Evolutionary conservation across 2,113 vertebrate species (phyloP).

Genomic region (Misgurnus anguillicaudatus): DNA sequence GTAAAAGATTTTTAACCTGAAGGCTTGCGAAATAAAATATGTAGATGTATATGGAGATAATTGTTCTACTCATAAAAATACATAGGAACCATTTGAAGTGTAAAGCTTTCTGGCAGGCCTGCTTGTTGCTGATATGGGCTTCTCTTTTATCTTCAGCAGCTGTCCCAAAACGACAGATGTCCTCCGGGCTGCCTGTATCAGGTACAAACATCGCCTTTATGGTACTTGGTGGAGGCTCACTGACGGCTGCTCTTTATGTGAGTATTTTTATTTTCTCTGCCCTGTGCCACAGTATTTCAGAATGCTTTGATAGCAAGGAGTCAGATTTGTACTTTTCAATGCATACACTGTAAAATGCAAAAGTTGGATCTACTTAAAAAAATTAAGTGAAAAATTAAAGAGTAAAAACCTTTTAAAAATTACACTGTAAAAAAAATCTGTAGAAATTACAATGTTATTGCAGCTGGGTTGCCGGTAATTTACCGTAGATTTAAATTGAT

Average conservation of each 20-base stretch:
- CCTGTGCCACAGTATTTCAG: not conserved
- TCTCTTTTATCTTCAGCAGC: constrained; percentile 52
- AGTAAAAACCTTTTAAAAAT: too few species aligned
- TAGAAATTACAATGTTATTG: too few species aligned
- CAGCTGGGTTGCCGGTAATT: too few species aligned
- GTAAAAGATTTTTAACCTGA: too few species aligned
- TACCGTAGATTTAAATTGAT: too few species aligned
- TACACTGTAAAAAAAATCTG: too few species aligned
- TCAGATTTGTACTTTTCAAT: not conserved
- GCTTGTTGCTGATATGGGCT: not conserved
- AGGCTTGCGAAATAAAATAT: too few species aligned
- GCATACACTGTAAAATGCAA: too few species aligned
- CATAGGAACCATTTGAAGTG: too few species aligned
- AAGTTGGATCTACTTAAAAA: too few species aligned
- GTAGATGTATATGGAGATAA: not conserved
- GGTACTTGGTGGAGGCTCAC: constrained; percentile 80
- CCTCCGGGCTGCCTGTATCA: constrained; percentile 78
- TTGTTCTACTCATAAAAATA: not conserved
- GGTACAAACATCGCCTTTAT: constrained; percentile 77
- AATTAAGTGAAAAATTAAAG: too few species aligned
- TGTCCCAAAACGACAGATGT: constrained; percentile 79
- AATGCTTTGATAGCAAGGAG: too few species aligned
- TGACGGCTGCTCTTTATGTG: constrained; percentile 86
- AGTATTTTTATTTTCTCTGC: constrained; percentile 60
- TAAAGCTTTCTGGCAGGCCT: not conserved